Evolutionary conservation across 2,797 vertebrate species (phyloP), one percentile per base, ranked within the genome.

Genomic region (Macroramphosus scolopax): DNA sequence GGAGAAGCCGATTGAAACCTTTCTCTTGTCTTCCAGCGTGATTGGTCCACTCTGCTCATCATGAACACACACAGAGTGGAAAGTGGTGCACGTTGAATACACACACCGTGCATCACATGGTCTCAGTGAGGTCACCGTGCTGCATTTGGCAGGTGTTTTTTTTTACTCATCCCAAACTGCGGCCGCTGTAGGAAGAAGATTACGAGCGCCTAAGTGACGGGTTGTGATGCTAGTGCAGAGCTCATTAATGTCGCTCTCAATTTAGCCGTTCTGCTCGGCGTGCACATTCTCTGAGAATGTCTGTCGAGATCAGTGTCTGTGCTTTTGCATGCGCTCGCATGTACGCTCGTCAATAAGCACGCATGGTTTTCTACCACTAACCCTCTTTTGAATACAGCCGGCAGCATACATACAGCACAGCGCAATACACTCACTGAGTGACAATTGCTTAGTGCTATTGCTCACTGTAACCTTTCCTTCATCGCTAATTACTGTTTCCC

Each of bases 401-500:
- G 60, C 31, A 52, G 57, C 40, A 3, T 37, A 16, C 41, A 76
- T 57, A 61, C 73, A 69, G 73, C 76, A 63, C 16, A 10, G 56
- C 60, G 73, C 70, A 70, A 77, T 72, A 35, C 68, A 59, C 51
- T 53, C 54, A 51, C 60, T 78, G 64, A 73, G 62, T 63, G 68
- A 71, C 67, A 61, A 70, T 66, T 75, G 63, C 68, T 70, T 77
- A 55, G 78, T 80, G 61, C 71, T 72, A 62, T 62, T 72, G 68
- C 81, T 78, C 75, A 52, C 39, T 16, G 51, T 83, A 84, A 86
- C 86, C 82, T 84, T 87, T 85, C 64, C 72, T 79, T 85, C 76
- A 82, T 86, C 73, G 54, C 69, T 87, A 85, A 83, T 88, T 85
- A 83, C 80, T 53, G 72, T 61, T 78, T 75, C 71, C 55, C 55